Conservation (phyloP, 1,140 invertebrate genomes). For the Procambarus clarkii region DNA sequence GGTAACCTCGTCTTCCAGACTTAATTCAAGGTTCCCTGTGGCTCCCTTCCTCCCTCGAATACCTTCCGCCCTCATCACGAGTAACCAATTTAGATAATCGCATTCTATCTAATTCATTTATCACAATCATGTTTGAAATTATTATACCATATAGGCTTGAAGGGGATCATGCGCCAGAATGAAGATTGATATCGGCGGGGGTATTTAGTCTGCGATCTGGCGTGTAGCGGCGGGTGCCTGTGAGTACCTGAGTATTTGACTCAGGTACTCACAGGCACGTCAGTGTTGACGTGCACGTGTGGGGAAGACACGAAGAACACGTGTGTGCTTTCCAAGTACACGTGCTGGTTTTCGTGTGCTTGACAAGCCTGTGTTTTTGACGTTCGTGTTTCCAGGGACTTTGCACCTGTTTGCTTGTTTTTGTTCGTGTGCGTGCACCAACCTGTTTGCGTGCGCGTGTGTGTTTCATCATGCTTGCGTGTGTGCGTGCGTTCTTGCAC, state of each 20-base stretch:
- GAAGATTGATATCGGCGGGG: not conserved
- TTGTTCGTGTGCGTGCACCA: slow-evolving; percentile 5
- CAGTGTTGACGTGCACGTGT: too few species aligned
- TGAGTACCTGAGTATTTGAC: not conserved
- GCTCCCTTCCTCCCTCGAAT: not conserved
- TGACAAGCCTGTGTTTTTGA: too few species aligned
- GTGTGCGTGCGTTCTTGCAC: not conserved
- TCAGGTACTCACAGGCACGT: too few species aligned
- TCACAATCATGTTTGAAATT: slow-evolving; percentile 43
- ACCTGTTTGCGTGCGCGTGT: slow-evolving; percentile 10
- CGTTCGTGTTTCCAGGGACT: not conserved
- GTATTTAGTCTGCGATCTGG: not conserved
- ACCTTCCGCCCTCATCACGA: slow-evolving; percentile 8
- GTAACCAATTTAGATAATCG: slow-evolving; percentile 38
- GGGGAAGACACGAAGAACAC: too few species aligned
- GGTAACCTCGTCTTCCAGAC: not conserved
- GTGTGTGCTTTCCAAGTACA: too few species aligned
- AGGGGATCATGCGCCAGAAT: slow-evolving; percentile 3
- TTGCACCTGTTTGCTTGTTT: not conserved
- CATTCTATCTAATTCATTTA: slow-evolving; percentile 30
- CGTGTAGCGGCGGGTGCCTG: not conserved
- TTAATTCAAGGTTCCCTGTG: slow-evolving; percentile 7
- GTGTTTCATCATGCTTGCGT: not conserved
- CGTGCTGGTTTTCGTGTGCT: too few species aligned
- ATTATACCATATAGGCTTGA: slow-evolving; percentile 27